Evolutionary conservation across 2,888 invertebrate species (phyloP).

Genomic region (Spodoptera picta): DNA sequence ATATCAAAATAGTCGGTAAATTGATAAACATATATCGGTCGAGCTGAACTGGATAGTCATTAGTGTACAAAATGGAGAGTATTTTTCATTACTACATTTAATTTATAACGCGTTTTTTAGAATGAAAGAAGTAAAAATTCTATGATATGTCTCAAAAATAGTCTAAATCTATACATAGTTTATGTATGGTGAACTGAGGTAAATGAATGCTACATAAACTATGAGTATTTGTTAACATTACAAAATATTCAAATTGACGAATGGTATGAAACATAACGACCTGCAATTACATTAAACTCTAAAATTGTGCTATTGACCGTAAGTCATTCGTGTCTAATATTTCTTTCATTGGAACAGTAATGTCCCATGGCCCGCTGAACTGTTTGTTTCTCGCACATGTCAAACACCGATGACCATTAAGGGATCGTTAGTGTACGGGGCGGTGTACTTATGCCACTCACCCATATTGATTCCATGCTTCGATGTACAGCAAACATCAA

Average conservation of each 20-base stretch:
- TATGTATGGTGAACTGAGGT: too few species aligned
- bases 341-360: slow-evolving; percentile 30
- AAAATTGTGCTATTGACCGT: slow-evolving; percentile 2
- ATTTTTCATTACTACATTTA: background rate
- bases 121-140: too few species aligned
- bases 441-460: slow-evolving; percentile 30
- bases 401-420: slow-evolving; percentile 59
- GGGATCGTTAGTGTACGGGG: slow-evolving; percentile 50
- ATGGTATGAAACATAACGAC: too few species aligned
- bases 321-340: slow-evolving; percentile 18
- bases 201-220: too few species aligned
- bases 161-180: too few species aligned
- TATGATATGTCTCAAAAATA: too few species aligned
- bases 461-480: slow-evolving; percentile 58
- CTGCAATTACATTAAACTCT: slow-evolving; percentile 1
- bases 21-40: slow-evolving; percentile 6
- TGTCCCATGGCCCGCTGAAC: slow-evolving; percentile 17
- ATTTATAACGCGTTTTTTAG: too few species aligned
- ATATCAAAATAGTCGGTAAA: slow-evolving; percentile 22
- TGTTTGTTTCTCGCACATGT: slow-evolving; percentile 40
- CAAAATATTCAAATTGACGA: too few species aligned
- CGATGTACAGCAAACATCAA: slow-evolving; percentile 58
- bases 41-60: background rate
- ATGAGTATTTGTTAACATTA: too few species aligned
- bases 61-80: background rate